Percentiles rank a stretch among this genome's conserved stretches.
phyloP scores from a whole-genome alignment of 2,888 invertebrate species.

The Tromatobia lineatoria region DNA sequence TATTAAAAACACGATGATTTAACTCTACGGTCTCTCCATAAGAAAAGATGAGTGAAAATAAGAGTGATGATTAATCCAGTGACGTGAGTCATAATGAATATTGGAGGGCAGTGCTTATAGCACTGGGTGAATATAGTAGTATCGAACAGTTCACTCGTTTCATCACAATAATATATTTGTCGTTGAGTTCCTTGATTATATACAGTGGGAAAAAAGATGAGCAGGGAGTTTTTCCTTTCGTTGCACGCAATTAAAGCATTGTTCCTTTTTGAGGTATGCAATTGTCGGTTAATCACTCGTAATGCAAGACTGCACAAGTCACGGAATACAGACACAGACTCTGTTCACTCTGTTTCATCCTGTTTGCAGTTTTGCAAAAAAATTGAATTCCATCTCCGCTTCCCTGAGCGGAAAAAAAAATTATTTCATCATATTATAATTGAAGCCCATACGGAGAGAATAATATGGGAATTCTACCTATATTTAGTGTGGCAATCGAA shows the following conservation, averaged over 20 bases:
- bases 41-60: background rate
- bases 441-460: too few species aligned
- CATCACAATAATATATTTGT: background rate
- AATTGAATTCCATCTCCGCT: slow-evolving; percentile 33
- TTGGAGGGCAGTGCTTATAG: slow-evolving; percentile 7
- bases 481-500: too few species aligned
- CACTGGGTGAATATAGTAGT: background rate
- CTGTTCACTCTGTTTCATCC: background rate
- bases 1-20: slow-evolving; percentile 20
- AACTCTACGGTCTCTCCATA: slow-evolving; percentile 12
- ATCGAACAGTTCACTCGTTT: background rate
- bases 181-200: background rate
- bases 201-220: background rate
- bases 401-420: background rate
- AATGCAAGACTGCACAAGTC: slow-evolving; percentile 35
- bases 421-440: background rate
- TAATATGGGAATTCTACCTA: too few species aligned
- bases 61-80: slow-evolving; percentile 25
- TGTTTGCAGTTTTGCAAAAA: slow-evolving; percentile 32
- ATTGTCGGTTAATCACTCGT: slow-evolving; percentile 16
- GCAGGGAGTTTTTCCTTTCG: background rate
- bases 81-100: slow-evolving; percentile 14
- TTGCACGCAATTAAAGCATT: slow-evolving; percentile 7
- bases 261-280: background rate
- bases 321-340: background rate